Conservation (phyloP, 2,797 vertebrate species). For the Rousettus madagascariensis region DNA sequence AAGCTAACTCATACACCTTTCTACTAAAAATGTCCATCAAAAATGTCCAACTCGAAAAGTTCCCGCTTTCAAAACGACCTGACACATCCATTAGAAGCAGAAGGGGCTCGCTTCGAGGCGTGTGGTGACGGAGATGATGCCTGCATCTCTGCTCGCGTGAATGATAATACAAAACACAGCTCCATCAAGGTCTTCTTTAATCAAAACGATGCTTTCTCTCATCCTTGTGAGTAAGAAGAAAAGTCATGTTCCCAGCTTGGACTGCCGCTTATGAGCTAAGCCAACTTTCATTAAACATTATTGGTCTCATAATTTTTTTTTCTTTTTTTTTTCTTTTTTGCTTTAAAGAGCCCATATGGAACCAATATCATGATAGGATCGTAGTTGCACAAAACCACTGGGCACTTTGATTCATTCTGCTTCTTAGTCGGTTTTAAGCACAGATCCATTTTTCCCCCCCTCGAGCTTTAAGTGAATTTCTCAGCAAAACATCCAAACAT, state of each 20-base stretch:
- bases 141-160: constrained; percentile 57
- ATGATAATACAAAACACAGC: constrained; percentile 83
- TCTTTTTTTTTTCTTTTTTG: constrained; percentile 49
- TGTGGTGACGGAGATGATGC: constrained; percentile 8
- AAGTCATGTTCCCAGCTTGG: constrained; percentile 63
- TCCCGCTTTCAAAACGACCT: neutral
- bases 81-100: neutral
- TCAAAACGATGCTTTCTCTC: constrained; percentile 78
- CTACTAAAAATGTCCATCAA: neutral
- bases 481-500: constrained; percentile 20
- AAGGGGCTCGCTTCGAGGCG: neutral
- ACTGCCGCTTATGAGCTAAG: constrained; percentile 73
- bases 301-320: constrained; percentile 82
- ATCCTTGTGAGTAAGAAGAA: constrained; percentile 73
- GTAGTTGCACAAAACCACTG: constrained; percentile 19
- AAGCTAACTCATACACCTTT: neutral
- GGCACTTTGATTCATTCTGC: neutral
- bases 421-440: neutral
- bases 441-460: neutral
- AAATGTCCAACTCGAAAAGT: neutral
- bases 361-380: constrained; percentile 74
- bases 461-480: neutral
- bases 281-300: constrained; percentile 88
- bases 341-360: constrained; percentile 83
- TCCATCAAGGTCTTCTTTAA: constrained; percentile 78